Conservation (phyloP, 2,797 vertebrate genomes). For the Neosilurus hyrtlii region DNA sequence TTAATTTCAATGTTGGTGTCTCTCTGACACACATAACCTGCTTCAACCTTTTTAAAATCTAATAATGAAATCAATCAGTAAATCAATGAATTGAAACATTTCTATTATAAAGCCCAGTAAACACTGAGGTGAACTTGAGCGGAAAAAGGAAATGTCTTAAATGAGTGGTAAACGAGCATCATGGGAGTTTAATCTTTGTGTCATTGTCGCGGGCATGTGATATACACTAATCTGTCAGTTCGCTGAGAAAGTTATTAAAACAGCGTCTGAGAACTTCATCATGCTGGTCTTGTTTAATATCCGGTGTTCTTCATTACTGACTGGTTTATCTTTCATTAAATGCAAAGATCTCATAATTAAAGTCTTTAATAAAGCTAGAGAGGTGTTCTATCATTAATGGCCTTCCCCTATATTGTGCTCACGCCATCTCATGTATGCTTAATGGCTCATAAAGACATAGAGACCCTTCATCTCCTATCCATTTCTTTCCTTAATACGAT, state of each 20-base stretch:
- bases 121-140: not conserved
- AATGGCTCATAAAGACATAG: not conserved
- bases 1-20: not conserved
- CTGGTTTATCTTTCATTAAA: slow-evolving; percentile 47
- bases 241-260: slow-evolving; percentile 27
- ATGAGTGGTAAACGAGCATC: not conserved
- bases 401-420: not conserved
- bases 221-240: slow-evolving; percentile 14
- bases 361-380: slow-evolving; percentile 37
- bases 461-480: not conserved
- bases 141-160: not conserved
- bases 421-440: not conserved
- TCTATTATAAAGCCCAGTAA: not conserved
- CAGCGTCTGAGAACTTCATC: slow-evolving; percentile 26
- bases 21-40: not conserved
- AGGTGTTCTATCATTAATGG: slow-evolving; percentile 6
- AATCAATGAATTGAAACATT: not conserved
- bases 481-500: not conserved
- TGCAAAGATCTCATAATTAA: slow-evolving; percentile 47
- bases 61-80: not conserved
- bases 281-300: slow-evolving; percentile 34
- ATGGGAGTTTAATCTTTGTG: not conserved
- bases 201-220: not conserved
- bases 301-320: slow-evolving; percentile 43
- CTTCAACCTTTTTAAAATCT: not conserved